Evolutionary conservation across 2,113 vertebrate genomes (phyloP).

Genomic region (Prietella phreatophila): DNA sequence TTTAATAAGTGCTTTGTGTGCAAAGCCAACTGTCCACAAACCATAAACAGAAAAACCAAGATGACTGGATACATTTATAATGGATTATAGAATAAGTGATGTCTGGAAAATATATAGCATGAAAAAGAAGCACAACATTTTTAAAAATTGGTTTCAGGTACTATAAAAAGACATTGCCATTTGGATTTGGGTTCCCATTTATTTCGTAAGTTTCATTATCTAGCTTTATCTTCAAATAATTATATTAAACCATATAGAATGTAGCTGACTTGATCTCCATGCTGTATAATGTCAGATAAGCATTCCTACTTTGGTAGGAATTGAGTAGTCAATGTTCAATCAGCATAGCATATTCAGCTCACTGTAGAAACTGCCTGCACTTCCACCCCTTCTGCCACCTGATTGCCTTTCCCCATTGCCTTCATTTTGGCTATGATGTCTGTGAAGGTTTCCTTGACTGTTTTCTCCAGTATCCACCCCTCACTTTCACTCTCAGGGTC

Average conservation of each 20-base stretch:
- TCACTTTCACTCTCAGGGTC: slow-evolving; percentile 91
- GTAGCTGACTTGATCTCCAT: slow-evolving; percentile 43
- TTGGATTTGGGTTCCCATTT: background rate
- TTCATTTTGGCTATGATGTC: slow-evolving; percentile 84
- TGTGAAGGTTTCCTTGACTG: slow-evolving; percentile 87
- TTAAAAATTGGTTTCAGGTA: background rate
- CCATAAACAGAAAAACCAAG: background rate
- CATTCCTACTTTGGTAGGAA: slow-evolving; percentile 40
- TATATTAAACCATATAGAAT: background rate
- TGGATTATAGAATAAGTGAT: background rate
- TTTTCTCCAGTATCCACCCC: slow-evolving; percentile 94
- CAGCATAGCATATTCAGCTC: slow-evolving; percentile 76
- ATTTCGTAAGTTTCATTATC: background rate
- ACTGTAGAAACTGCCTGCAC: slow-evolving; percentile 74
- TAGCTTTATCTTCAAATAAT: background rate
- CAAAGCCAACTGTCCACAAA: background rate
- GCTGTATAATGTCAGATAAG: slow-evolving; percentile 27
- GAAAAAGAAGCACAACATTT: background rate
- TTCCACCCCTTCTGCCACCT: slow-evolving; percentile 83
- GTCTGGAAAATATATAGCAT: background rate
- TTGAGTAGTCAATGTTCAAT: slow-evolving; percentile 63
- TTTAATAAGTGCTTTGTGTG: background rate
- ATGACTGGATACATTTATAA: background rate
- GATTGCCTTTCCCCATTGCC: slow-evolving; percentile 83
- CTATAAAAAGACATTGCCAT: background rate